Base-by-base conservation (phyloP, 2,113 vertebrate genomes). In the Pavo muticus region DNA sequence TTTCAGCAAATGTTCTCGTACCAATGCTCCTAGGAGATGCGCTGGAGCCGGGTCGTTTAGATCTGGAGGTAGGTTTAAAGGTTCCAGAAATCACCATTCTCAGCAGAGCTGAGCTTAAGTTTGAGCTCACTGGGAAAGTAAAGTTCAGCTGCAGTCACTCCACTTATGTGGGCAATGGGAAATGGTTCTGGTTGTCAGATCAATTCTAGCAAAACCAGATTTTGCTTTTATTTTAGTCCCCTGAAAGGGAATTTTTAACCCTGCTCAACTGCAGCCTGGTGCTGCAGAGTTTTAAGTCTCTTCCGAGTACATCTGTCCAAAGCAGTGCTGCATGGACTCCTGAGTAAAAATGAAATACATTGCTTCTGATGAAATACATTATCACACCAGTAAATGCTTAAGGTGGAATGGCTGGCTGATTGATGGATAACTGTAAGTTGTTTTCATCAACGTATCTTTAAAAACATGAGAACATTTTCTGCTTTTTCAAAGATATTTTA, bases 291-390 rank as follows among this genome's bases (percentile, higher is more conserved):
- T 45, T 30, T 12, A 60, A 68, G 75, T 13, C 23, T 90, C 42
- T 68, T 65, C 57, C 56, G 61, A 61, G 14, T 21, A 30, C 27
- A 11, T 78, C 39, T 47, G 30, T 13, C 21, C 56, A 47, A 6
- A 0, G 2, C 5, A 6, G 24, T 1, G 6, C 30, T 29, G 30
- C 6, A 8, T 18, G 0, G 1, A 11, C 16, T 65, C 57, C 40
- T 27, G 37, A 89, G 67, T 89, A 65, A 61, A 75, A 71, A 35
- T 44, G 18, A 69, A 90, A 59, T 11, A 14, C 5, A 2, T 21
- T 57, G 39, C 14, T 87, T 48, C 32, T 40, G 8, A 1, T 48
- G 27, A 67, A 76, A 69, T 18, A 60, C 10, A 7, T 2, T 30
- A 16, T 64, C 25, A 32, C 0, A 2, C 8, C 10, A 14, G 35